Conservation (phyloP, 2,113 vertebrate genomes). For the Fregata magnificens region DNA sequence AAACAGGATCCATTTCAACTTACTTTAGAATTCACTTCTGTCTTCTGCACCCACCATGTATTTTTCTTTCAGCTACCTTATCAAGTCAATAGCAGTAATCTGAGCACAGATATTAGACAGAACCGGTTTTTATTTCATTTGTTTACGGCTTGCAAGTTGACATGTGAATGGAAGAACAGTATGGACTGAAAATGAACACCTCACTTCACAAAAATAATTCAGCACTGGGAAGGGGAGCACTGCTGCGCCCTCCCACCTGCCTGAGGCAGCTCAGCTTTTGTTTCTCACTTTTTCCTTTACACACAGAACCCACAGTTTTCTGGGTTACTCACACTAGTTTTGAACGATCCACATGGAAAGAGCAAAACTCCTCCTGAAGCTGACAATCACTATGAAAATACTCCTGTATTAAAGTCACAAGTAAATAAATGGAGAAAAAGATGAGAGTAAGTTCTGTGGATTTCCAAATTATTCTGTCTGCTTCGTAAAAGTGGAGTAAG, state of each 20-base stretch:
- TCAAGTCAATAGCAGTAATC: neutral
- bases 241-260: neutral
- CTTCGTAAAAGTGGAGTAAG: neutral
- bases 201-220: constrained; percentile 1
- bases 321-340: neutral
- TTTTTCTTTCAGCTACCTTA: neutral
- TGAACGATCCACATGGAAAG: neutral
- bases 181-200: neutral
- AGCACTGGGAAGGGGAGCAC: neutral
- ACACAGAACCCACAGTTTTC: neutral
- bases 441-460: neutral
- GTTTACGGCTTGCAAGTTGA: neutral
- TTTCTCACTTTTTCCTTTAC: neutral
- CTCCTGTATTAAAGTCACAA: neutral
- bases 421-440: neutral
- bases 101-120: neutral
- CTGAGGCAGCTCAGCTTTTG: neutral
- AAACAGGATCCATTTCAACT: constrained; percentile 1
- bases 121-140: neutral
- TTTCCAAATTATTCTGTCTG: neutral
- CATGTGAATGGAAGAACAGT: neutral
- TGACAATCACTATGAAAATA: neutral
- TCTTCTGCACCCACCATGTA: neutral
- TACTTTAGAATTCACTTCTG: neutral
- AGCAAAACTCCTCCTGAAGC: neutral